A percentile compares a stretch with the other conserved stretches of the same genome.
Evolutionary conservation across 2,113 vertebrate genomes (phyloP).

Genomic region (Sisor rabdophorus): DNA sequence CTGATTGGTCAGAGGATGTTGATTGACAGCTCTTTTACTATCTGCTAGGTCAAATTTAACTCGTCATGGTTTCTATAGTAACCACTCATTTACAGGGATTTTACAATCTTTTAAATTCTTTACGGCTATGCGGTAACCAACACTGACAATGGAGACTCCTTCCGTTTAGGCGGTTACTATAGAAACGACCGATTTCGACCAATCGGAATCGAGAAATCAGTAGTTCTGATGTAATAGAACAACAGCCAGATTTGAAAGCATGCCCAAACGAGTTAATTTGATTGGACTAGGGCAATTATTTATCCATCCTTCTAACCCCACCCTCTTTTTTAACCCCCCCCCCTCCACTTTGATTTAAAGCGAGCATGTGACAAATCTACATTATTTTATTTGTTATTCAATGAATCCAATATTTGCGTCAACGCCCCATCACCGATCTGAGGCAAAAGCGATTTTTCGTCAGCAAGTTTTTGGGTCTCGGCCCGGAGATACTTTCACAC

Average conservation of each 20-base stretch:
- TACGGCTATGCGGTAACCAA: not conserved
- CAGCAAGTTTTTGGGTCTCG: not conserved
- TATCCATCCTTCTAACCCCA: not conserved
- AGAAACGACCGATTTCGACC: not conserved
- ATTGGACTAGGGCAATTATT: not conserved
- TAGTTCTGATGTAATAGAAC: not conserved
- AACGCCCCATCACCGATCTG: slow-evolving; percentile 23
- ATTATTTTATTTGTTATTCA: not conserved
- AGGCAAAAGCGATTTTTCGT: slow-evolving; percentile 1
- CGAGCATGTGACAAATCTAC: not conserved
- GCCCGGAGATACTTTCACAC: slow-evolving; percentile 40
- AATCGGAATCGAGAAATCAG: not conserved
- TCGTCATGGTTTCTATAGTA: too few species aligned
- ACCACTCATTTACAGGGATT: too few species aligned
- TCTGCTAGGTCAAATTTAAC: too few species aligned
- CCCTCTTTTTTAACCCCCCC: not conserved
- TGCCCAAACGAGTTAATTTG: not conserved
- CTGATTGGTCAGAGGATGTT: not conserved
- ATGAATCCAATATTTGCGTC: not conserved
- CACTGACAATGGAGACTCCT: not conserved
- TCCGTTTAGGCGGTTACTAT: not conserved
- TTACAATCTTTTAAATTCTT: not conserved
- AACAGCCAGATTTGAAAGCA: not conserved
- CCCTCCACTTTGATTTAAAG: too few species aligned
- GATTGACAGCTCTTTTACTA: too few species aligned